Evolutionary conservation across 2,888 invertebrate genomes (phyloP).

Genomic region (Drosophila meridiana): DNA sequence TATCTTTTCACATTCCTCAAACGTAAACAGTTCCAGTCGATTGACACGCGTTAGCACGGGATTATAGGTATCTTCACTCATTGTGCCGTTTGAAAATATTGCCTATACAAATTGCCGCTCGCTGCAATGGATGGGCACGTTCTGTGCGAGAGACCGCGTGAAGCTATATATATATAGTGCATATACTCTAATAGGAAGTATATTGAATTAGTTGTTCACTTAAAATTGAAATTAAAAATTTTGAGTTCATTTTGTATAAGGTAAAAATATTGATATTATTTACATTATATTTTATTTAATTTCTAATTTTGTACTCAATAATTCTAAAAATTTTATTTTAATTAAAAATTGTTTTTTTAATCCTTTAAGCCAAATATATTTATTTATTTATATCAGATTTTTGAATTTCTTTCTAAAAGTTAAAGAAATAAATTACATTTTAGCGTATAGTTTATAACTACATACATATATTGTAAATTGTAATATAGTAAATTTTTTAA

Average conservation of each 20-base stretch:
- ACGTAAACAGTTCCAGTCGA: slow-evolving; percentile 62
- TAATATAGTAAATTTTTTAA: no score
- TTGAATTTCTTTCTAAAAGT: background rate
- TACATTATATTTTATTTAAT: background rate
- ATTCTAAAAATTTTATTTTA: background rate
- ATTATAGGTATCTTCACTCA: slow-evolving; percentile 42
- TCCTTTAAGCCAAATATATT: no score
- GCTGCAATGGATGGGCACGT: background rate
- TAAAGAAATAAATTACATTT: background rate
- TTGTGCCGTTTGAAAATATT: slow-evolving; percentile 10
- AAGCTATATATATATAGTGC: slow-evolving; percentile 3
- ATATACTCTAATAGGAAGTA: slow-evolving; percentile 4
- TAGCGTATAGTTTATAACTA: no score
- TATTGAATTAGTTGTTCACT: background rate
- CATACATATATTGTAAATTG: no score
- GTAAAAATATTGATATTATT: no score
- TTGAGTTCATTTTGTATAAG: background rate
- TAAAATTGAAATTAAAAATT: background rate
- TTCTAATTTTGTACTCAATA: background rate
- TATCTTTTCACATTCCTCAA: slow-evolving; percentile 66
- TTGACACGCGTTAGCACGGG: slow-evolving; percentile 52
- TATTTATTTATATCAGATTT: background rate
- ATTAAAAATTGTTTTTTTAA: no score
- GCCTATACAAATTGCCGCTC: background rate
- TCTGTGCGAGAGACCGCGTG: background rate